Base-by-base conservation (phyloP, 2,113 vertebrate genomes). In the Elachura formosa region DNA sequence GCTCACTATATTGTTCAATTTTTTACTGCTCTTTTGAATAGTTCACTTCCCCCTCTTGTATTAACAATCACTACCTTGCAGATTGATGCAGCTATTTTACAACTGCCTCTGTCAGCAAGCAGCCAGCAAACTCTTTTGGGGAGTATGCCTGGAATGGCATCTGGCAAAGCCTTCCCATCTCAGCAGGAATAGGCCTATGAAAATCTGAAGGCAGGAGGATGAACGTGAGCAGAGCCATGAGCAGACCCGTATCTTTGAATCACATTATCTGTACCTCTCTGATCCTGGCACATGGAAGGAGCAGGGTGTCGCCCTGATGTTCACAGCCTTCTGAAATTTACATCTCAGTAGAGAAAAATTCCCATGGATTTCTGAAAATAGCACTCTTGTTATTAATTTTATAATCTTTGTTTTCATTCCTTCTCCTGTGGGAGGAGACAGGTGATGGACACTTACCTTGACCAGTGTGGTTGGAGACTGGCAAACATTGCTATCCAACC, bases 221-320 rank as follows among this genome's bases (percentile, higher is more conserved):
- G 25, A 55, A 7, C 24, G 2, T 1, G 13, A n/a, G 15, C 40
- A 85, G 24, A 69, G 16, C 26, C 29, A 80, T 43, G 63, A 73
- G 55, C 10, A 54, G 41, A 26, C 8, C 11, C 9, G 4, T 18
- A 1, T 10, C n/a, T 45, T 40, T 19, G 5, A 31, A 23, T 41
- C 1, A 5, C 1, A 1, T 13, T 12, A 10, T 58, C 26, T 64
- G 23, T 40, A 9, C 23, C 4, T 38, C 25, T 62, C 26, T 61
- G 49, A 10, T 18, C n/a, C 9, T 64, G 34, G 51, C 41, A 34
- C 6, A 1, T 17, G 40, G 54, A 62, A 72, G 55, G 33, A 77
- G 33, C 29, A 51, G 54, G 48, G 10, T n/a, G n/a, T n/a, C n/a
- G n/a, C n/a, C n/a, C n/a, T n/a, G n/a, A n/a, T n/a, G n/a, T n/a